phyloP scores from a whole-genome alignment of 2,113 vertebrate genomes.

The Cervus canadensis region DNA sequence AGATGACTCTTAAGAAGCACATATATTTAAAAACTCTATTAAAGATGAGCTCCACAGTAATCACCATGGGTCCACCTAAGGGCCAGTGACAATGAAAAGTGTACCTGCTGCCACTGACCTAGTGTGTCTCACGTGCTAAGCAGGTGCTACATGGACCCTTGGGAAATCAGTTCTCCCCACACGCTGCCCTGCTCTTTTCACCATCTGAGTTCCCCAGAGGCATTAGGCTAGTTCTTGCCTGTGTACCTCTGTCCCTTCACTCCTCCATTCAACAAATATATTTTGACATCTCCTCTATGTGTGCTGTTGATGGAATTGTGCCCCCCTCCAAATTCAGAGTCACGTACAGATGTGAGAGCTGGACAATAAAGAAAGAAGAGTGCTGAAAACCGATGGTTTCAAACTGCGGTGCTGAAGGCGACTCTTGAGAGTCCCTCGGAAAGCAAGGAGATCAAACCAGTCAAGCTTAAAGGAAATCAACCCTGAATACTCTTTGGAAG shows the following conservation, averaged over 20 bases:
- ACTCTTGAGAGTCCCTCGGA: neutral
- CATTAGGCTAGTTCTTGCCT: neutral
- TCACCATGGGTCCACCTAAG: neutral
- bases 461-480: neutral
- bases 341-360: neutral
- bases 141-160: fast-evolving
- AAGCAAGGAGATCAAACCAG: neutral
- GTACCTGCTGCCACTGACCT: too few relatives aligned
- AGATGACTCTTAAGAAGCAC: neutral
- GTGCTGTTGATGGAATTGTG: neutral
- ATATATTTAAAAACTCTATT: neutral
- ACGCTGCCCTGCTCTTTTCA: too few relatives aligned
- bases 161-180: neutral
- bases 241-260: neutral
- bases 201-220: neutral
- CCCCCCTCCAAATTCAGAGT: neutral
- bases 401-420: neutral
- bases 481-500: neutral
- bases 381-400: neutral
- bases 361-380: neutral
- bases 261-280: neutral
- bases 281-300: neutral
- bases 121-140: fast-evolving
- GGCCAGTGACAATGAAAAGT: neutral
- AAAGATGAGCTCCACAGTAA: neutral